Evolutionary conservation across 2,888 invertebrate species (phyloP).

Genomic region (Drosophila anomalata): DNA sequence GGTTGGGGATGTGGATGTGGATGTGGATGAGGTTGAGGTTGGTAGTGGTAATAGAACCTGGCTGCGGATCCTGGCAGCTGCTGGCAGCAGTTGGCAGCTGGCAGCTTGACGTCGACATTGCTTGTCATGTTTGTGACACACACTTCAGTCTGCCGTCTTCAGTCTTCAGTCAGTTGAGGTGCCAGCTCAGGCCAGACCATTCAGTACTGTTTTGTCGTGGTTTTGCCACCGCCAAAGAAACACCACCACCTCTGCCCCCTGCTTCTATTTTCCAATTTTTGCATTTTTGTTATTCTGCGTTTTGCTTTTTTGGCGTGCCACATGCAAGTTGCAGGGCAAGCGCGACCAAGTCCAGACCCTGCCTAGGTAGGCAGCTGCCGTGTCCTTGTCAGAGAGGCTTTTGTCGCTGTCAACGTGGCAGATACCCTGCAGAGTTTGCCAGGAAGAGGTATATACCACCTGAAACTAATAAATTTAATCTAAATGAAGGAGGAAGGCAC

Average conservation of each 20-base stretch:
- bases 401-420: constrained; percentile 43
- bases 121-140: constrained; percentile 78
- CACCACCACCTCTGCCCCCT: constrained; percentile 5
- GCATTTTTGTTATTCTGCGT: constrained; percentile 15
- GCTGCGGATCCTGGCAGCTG: constrained; percentile 26
- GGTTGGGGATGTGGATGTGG: constrained; percentile 3
- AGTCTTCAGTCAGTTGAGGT: constrained; percentile 45
- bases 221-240: constrained; percentile 11
- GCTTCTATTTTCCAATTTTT: constrained; percentile 14
- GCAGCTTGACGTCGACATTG: constrained; percentile 68
- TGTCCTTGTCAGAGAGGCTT: constrained; percentile 49
- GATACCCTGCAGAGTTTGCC: constrained; percentile 16
- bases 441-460: constrained; percentile 7
- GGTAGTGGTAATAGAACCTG: constrained; percentile 20
- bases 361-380: constrained; percentile 25
- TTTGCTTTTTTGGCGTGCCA: constrained; percentile 54
- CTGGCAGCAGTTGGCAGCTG: constrained; percentile 53
- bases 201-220: constrained; percentile 35
- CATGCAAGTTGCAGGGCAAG: constrained; percentile 52
- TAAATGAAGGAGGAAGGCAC: neutral
- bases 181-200: constrained; percentile 30
- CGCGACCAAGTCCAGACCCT: constrained; percentile 28
- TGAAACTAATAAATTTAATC: neutral
- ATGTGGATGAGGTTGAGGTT: neutral
- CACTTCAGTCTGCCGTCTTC: constrained; percentile 65